Base-by-base conservation (phyloP, 2,797 vertebrate species). In the Carduelis carduelis region DNA sequence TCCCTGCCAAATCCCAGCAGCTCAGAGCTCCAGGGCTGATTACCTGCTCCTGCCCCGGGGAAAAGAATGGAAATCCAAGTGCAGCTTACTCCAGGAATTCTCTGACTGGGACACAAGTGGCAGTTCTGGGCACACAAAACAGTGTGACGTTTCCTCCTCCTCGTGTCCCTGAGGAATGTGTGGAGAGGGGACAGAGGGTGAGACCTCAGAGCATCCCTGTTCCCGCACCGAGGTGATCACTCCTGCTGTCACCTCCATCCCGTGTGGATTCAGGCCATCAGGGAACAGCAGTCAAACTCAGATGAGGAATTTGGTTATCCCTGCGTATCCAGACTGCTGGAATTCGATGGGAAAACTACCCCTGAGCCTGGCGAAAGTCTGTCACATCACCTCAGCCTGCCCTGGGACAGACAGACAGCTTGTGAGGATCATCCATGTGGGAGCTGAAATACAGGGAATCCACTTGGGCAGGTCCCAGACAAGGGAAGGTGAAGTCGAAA, bases 101-200 rank as follows among this genome's bases (percentile, higher is more conserved):
- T 55, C 43, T 49, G 55, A 32, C 28, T 0, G 0, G 53, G 52
- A n/a, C 18, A 6, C 39, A 46, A 71, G 18, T 2, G 34, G 19
- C 47, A 13, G 12, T 14, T 85, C n/a, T 70, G 79, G 46, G 22
- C 4, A 3, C 18, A 34, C 6, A 22, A 44, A 83, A 61, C 53
- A 0, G 22, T 5, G 50, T 39, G 61, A 49, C 5, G 4, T 26
- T 49, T 53, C 34, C 65, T 32, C 41, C 39, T 35, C 6, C 1
- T 57, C 24, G 0, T 49, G 71, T 74, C 68, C 71, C 87, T 0
- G 2, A 0, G 32, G 44, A 34, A 43, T 0, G 0, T 13, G 41
- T 8, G 26, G 37, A 13, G 76, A 56, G 61, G 30, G 61, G 72
- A 8, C 56, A 88, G 90, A 81, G 46, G 85, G 71, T 18, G 56